Percentiles rank a stretch among this genome's conserved stretches.
Conservation (phyloP, 1,140 invertebrate species). For the Bombus balteatus region DNA sequence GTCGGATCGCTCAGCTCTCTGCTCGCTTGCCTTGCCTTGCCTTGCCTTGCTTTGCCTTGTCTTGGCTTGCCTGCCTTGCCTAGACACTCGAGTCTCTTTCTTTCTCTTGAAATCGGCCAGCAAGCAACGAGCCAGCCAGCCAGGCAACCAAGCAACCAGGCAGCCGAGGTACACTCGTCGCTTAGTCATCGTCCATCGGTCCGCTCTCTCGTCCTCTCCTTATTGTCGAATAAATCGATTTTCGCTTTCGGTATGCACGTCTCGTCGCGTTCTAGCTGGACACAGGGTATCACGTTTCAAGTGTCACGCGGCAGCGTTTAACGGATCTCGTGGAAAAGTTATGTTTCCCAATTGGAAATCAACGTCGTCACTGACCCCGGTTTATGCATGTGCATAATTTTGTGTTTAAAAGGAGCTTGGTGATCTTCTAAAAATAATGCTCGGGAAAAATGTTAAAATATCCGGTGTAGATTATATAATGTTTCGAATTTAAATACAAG, state of each 20-base stretch:
- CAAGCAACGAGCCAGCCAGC: background rate
- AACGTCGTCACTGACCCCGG: background rate
- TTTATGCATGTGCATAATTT: slow-evolving; percentile 35
- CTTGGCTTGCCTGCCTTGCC: slow-evolving; percentile 27
- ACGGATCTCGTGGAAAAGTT: background rate
- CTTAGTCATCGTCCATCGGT: slow-evolving; percentile 66
- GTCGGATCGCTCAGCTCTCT: slow-evolving; percentile 68
- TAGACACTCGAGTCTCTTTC: background rate
- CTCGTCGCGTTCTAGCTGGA: slow-evolving; percentile 17
- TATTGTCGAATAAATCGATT: slow-evolving; percentile 60
- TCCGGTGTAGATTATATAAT: no score
- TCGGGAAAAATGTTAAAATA: background rate
- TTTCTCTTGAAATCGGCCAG: slow-evolving; percentile 23
- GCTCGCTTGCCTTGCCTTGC: slow-evolving; percentile 45
- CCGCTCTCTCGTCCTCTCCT: slow-evolving; percentile 42
- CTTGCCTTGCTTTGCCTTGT: slow-evolving; percentile 36
- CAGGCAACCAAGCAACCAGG: slow-evolving; percentile 27
- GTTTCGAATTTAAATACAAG: no score
- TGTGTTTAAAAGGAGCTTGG: background rate
- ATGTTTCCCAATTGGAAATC: background rate
- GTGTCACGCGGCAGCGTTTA: background rate
- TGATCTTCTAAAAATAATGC: slow-evolving; percentile 11
- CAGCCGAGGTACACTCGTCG: slow-evolving; percentile 50
- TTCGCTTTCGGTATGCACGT: slow-evolving; percentile 55
- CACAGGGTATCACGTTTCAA: background rate